These are phyloP conservation scores for Schizaphis graminum DNA, from an alignment of 2,888 invertebrate species.

Conservation along the genomic window DNA sequence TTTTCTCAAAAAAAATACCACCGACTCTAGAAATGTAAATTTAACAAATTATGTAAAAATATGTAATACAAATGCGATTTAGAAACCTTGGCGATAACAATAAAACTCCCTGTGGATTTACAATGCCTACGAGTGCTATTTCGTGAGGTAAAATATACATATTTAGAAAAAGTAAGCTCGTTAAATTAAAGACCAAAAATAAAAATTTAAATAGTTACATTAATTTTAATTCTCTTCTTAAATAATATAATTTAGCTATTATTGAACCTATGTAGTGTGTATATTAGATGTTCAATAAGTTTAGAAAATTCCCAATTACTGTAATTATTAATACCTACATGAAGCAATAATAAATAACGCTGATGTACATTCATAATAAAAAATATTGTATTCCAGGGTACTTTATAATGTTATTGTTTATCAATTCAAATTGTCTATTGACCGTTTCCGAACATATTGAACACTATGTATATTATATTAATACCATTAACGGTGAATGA, in stretches of 20 bases:
- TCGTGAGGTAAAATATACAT: background rate
- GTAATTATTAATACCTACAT: no score
- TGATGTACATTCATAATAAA: no score
- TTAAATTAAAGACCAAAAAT: constrained; percentile 10
- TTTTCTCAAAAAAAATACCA: background rate
- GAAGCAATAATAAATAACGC: no score
- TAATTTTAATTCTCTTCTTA: background rate
- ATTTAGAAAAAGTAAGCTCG: background rate
- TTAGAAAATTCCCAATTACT: no score
- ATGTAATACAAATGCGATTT: constrained; percentile 49
- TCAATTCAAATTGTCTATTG: no score
- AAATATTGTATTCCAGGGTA: no score
- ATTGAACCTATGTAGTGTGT: no score
- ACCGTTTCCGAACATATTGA: no score
- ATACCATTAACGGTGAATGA: background rate
- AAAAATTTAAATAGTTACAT: constrained; percentile 26
- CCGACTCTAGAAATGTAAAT: constrained; percentile 47
- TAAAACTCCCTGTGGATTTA: constrained; percentile 36
- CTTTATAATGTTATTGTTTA: no score
- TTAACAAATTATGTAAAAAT: constrained; percentile 56
- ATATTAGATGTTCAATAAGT: no score
- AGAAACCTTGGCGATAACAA: constrained; percentile 40
- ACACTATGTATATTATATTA: background rate
- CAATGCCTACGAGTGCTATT: background rate
- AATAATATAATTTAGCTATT: background rate